These are phyloP conservation scores for Teleopsis dalmanni DNA, from an alignment of 1,140 invertebrate genomes.

Conservation along the genomic window DNA sequence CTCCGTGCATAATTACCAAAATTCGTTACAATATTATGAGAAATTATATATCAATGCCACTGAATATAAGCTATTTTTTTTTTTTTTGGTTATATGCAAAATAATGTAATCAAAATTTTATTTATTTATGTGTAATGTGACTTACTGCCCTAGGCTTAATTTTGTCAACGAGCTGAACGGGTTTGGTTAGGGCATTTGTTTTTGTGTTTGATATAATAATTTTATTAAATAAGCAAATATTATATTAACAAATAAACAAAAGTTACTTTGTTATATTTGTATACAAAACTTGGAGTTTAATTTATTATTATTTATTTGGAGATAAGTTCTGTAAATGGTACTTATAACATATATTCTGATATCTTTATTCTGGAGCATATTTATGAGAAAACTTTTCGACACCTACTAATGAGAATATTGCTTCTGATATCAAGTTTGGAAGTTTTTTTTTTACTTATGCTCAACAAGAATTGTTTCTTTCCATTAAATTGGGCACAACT, in stretches of 20 bases:
- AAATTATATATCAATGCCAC: not conserved
- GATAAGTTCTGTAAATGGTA: not conserved
- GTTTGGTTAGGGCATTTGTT: too few species aligned
- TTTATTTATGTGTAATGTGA: too few species aligned
- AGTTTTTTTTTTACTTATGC: not conserved
- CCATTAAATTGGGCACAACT: not conserved
- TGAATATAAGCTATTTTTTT: not conserved
- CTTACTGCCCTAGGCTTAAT: too few species aligned
- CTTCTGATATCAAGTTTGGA: not conserved
- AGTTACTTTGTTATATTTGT: not conserved
- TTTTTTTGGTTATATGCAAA: too few species aligned
- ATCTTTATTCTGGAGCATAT: too few species aligned
- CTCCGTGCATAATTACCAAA: too few species aligned
- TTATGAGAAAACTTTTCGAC: not conserved
- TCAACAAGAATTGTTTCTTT: not conserved
- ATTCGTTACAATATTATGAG: not conserved
- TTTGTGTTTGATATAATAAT: too few species aligned
- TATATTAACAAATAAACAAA: too few species aligned
- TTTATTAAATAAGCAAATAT: too few species aligned
- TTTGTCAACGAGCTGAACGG: too few species aligned
- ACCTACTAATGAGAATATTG: not conserved
- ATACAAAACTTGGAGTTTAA: not conserved
- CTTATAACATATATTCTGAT: not conserved
- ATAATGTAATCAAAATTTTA: too few species aligned
- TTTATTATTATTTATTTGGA: not conserved